These are phyloP conservation scores for Rostratula benghalensis DNA, from an alignment of 2,113 vertebrate species.

Conservation along the genomic window DNA sequence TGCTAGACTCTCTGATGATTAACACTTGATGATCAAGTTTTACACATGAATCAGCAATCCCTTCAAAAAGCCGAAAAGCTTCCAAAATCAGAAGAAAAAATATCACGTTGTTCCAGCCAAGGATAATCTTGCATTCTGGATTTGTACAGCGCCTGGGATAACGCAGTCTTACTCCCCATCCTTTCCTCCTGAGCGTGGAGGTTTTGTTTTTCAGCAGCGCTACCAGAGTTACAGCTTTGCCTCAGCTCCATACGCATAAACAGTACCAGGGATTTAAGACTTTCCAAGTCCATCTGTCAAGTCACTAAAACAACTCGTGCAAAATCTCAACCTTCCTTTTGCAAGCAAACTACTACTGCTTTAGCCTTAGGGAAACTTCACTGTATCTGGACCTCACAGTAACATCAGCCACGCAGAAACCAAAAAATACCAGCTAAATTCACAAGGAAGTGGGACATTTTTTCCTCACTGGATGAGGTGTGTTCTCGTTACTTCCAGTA, in stretches of 20 bases:
- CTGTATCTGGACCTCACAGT: neutral
- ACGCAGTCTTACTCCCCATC: neutral
- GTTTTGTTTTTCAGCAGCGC: neutral
- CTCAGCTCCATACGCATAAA: neutral
- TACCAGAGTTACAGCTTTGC: neutral
- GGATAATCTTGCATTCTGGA: neutral
- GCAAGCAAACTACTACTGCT: neutral
- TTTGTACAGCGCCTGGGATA: neutral
- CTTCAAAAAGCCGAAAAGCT: neutral
- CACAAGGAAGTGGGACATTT: neutral
- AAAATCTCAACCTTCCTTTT: neutral
- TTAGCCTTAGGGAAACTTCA: neutral
- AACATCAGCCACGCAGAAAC: neutral
- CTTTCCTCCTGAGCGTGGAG: fast-evolving
- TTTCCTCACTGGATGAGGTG: neutral
- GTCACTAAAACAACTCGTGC: neutral
- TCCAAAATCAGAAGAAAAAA: neutral
- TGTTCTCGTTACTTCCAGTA: neutral
- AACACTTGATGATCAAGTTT: neutral
- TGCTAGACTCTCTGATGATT: neutral
- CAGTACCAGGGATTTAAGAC: neutral
- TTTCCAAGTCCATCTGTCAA: neutral
- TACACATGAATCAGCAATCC: neutral
- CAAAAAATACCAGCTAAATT: neutral
- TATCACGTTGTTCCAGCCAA: neutral